Conservation (phyloP, 2,113 vertebrate species). For the Apodemus sylvaticus region DNA sequence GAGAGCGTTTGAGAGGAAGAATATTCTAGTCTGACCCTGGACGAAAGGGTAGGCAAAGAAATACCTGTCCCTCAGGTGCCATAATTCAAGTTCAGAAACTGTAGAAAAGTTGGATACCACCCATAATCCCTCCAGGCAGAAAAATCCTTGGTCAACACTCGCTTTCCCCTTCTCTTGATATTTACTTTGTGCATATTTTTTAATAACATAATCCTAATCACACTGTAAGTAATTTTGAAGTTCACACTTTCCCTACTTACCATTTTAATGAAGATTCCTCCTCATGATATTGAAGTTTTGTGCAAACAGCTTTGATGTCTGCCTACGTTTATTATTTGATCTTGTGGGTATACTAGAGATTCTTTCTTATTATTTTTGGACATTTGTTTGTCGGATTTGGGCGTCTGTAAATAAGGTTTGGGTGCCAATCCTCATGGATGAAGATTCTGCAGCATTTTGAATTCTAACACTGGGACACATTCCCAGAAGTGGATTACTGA, state of each 20-base stretch:
- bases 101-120: neutral
- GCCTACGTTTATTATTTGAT: neutral
- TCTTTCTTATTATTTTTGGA: constrained; percentile 37
- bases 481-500: constrained; percentile 65
- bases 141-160: constrained; percentile 23
- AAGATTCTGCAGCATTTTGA: constrained; percentile 45
- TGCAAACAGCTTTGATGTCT: constrained; percentile 9
- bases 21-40: neutral
- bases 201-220: constrained; percentile 70
- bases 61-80: neutral
- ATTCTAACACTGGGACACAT: constrained; percentile 42
- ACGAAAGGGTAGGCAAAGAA: neutral
- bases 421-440: constrained; percentile 12
- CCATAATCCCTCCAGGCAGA: neutral
- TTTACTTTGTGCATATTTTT: constrained; percentile 51
- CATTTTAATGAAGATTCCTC: constrained; percentile 34
- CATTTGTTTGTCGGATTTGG: constrained; percentile 38
- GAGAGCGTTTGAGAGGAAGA: neutral
- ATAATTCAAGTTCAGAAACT: constrained; percentile 12
- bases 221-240: neutral
- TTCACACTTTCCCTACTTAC: constrained; percentile 18
- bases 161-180: neutral
- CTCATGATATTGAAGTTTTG: neutral
- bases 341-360: neutral
- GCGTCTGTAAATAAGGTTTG: constrained; percentile 39